Base-by-base conservation (phyloP, 2,797 vertebrate genomes). In the Intellagama lesueurii region DNA sequence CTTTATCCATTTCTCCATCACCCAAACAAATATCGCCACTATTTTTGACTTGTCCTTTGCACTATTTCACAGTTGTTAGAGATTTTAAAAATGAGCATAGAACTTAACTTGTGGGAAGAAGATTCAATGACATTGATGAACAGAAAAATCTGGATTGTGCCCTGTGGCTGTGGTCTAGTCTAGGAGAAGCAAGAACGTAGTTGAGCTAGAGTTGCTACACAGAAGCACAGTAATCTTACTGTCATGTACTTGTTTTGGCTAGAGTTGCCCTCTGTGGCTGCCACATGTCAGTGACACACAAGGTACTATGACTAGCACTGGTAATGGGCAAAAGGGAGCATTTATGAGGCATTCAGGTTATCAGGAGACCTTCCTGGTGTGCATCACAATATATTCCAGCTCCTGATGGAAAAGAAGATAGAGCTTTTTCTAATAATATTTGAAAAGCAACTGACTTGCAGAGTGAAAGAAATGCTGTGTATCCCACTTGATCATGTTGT, bases 1-100 rank as follows among this genome's bases (percentile, higher is more conserved):
- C 35, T 30, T 72, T 44, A 91, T 40, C 47, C 35, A 83, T 68
- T 77, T 85, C 60, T 64, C 64, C 40, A 35, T 83, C 32, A 77
- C 26, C 78, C 26, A 81, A 40, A 76, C 52, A 80, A 68, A 76
- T 73, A 35, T 28, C 52, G 70, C 47, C 19, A 66, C 68, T 69
- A n/a, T n/a, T 32, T 82, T 72, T 77, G 70, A 30, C 1, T 56
- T 84, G 52, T 56, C 14, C 80, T 40, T 75, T 72, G 3, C 12
- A 72, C 28, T 73, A 12, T 85, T 81, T 81, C 83, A 73, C 44
- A 56, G 7, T n/a, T 47, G n/a, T 87, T 60, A 47, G 7, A 56
- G 40, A 70, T 56, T 56, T 47, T 35, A 78, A 78, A 28, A 87
- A 79, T 32, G 30, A 72, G 11, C 35, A 90, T 22, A 47, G 40